These are phyloP conservation scores for Salmo trutta DNA, from an alignment of 2,797 vertebrate species.

Conservation along the genomic window DNA sequence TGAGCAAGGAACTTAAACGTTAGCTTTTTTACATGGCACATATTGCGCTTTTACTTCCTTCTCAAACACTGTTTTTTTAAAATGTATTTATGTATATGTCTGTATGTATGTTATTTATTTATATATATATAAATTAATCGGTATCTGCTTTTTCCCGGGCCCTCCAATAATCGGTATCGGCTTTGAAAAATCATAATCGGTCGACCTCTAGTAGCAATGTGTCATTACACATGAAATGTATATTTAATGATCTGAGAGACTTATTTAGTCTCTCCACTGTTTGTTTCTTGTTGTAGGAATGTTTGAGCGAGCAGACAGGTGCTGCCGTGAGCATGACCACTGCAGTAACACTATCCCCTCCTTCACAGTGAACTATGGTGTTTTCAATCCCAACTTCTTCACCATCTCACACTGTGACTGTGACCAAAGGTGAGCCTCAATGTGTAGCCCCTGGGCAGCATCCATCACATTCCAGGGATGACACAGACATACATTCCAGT, in stretches of 20 bases:
- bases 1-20: too few relatives aligned
- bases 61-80: too few relatives aligned
- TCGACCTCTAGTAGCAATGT: not conserved
- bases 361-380: conserved; percentile 80
- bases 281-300: conserved; percentile 64
- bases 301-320: conserved; percentile 80
- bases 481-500: conserved; percentile 11
- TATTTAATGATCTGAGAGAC: not conserved
- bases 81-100: too few relatives aligned
- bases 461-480: conserved; percentile 7
- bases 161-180: too few relatives aligned
- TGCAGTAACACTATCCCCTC: conserved; percentile 78
- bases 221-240: not conserved
- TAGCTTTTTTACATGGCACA: too few relatives aligned
- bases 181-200: too few relatives aligned
- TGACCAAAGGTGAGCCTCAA: conserved; percentile 74
- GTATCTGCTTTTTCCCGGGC: too few relatives aligned
- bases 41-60: too few relatives aligned
- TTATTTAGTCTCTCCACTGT: not conserved
- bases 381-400: conserved; percentile 83
- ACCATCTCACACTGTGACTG: conserved; percentile 89
- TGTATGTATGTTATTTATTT: too few relatives aligned
- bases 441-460: not conserved
- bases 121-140: too few relatives aligned
- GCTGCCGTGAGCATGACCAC: conserved; percentile 89